Evolutionary conservation across 1,140 invertebrate genomes (phyloP).

Genomic region (Heliconius eleuchia): DNA sequence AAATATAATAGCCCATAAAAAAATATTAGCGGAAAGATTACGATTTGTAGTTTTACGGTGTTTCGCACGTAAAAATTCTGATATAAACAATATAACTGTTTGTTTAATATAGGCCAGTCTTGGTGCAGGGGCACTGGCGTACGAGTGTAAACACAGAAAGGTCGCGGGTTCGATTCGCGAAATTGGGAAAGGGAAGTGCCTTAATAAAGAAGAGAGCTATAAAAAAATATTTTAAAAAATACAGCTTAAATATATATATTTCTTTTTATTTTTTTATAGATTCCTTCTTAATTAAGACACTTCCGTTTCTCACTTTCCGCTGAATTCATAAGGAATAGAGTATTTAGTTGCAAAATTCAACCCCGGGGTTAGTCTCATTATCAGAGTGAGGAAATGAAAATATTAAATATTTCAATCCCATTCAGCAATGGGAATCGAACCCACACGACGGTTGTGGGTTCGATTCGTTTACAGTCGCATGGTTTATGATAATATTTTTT

Average conservation of each 20-base stretch:
- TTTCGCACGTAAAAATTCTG: neutral
- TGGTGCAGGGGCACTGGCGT: too few relatives aligned
- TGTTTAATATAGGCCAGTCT: neutral
- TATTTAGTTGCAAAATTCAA: neutral
- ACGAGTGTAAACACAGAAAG: too few relatives aligned
- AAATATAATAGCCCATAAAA: constrained; percentile 24
- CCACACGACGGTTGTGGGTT: neutral
- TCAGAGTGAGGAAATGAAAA: neutral
- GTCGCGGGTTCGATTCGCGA: too few relatives aligned
- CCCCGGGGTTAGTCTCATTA: neutral
- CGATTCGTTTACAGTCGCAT: neutral
- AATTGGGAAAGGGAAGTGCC: too few relatives aligned
- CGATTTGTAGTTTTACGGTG: constrained; percentile 18
- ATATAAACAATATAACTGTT: neutral
- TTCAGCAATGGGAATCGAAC: neutral
- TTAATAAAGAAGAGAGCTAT: too few relatives aligned
- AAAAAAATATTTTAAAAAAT: too few relatives aligned
- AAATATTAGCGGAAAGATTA: constrained; percentile 11
- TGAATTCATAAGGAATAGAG: neutral
- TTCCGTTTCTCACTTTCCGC: neutral
- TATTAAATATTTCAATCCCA: neutral
- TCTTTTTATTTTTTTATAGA: too few relatives aligned
- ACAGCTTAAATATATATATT: too few relatives aligned
- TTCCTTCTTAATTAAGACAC: too few relatives aligned
- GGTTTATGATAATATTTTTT: neutral